phyloP scores from a whole-genome alignment of 2,888 invertebrate genomes.

The Andrena bicolor region DNA sequence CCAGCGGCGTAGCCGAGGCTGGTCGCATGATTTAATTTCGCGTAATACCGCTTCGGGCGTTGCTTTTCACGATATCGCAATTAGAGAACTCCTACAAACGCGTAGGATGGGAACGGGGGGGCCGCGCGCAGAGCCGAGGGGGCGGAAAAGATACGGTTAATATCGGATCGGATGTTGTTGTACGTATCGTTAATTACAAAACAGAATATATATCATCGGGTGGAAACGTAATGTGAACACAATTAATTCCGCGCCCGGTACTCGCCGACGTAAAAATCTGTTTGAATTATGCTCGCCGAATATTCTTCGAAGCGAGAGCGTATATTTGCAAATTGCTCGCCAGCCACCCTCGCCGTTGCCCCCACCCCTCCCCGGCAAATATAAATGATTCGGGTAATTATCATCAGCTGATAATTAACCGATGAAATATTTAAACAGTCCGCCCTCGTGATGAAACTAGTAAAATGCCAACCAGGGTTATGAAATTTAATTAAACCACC shows the following conservation, averaged over 20 bases:
- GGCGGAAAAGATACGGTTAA: conserved; percentile 24
- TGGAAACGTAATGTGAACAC: conserved; percentile 29
- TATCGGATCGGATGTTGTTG: conserved; percentile 23
- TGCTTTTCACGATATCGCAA: conserved; percentile 60
- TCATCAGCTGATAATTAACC: conserved; percentile 33
- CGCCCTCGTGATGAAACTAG: background rate
- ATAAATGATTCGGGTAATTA: conserved; percentile 26
- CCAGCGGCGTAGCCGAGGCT: conserved; percentile 11
- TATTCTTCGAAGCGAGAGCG: conserved; percentile 11
- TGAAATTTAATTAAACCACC: conserved; percentile 6
- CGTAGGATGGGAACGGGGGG: background rate
- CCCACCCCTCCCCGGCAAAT: background rate
- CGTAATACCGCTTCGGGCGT: conserved; percentile 49
- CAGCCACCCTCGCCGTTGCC: background rate
- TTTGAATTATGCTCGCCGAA: conserved; percentile 34
- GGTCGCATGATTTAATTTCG: conserved; percentile 57
- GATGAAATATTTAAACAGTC: conserved; percentile 18
- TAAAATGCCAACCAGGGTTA: background rate
- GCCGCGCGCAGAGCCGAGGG: background rate
- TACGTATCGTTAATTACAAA: conserved; percentile 36
- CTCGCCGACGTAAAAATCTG: conserved; percentile 36
- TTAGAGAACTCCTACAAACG: conserved; percentile 53
- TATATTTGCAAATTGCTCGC: conserved; percentile 8
- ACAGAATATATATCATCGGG: conserved; percentile 23
- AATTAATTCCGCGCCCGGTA: conserved; percentile 28